Evolutionary conservation across 1,140 invertebrate species (phyloP).

Genomic region (Brachystomella parvula): DNA sequence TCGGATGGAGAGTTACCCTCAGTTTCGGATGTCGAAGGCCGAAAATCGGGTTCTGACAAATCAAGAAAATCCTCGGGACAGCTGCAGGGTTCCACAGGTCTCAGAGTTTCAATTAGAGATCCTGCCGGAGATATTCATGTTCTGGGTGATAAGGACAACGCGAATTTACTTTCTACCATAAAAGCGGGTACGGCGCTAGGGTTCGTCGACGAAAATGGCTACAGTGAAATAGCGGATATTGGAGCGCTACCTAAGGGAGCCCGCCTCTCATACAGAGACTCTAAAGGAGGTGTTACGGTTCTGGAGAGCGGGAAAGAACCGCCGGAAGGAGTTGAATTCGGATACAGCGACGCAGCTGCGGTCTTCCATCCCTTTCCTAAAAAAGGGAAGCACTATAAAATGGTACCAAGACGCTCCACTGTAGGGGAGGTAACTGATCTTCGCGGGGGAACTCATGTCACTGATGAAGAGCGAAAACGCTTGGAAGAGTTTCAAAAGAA

Average conservation of each 20-base stretch:
- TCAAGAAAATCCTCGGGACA: not conserved
- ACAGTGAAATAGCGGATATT: not conserved
- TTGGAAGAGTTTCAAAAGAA: slow-evolving; percentile 9
- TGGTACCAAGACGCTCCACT: not conserved
- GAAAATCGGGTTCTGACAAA: no score
- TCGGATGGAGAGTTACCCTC: not conserved
- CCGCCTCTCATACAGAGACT: not conserved
- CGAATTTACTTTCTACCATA: no score
- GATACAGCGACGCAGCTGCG: not conserved
- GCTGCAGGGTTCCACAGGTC: no score
- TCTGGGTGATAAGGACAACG: not conserved
- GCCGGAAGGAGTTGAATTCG: not conserved
- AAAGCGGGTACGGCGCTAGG: not conserved
- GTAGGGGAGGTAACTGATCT: not conserved
- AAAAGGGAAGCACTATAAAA: not conserved
- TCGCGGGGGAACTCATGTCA: not conserved
- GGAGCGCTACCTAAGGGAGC: not conserved
- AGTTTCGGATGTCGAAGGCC: not conserved
- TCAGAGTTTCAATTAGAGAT: no score
- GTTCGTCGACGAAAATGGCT: not conserved
- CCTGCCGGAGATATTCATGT: no score
- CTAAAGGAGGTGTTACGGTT: no score
- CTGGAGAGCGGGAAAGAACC: not conserved
- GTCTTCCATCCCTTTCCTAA: not conserved
- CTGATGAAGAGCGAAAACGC: not conserved